These are phyloP conservation scores for Volucella inanis DNA, from an alignment of 2,888 invertebrate genomes.

Conservation along the genomic window DNA sequence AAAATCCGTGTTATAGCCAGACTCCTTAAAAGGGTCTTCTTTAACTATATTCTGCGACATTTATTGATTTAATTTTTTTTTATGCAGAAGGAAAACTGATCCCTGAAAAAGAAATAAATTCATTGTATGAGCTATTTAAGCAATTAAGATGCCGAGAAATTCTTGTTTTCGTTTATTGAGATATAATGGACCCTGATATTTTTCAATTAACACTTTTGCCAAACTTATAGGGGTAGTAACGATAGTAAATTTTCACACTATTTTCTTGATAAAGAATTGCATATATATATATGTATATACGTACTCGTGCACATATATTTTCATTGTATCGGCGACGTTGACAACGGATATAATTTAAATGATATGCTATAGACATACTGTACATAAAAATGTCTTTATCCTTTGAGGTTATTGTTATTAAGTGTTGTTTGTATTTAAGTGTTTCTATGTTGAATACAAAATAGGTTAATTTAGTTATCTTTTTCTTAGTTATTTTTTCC, in stretches of 20 bases:
- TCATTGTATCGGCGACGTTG: conserved; percentile 51
- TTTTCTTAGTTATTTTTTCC: too few relatives aligned
- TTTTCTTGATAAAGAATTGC: conserved; percentile 40
- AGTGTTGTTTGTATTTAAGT: background rate
- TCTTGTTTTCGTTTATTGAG: conserved; percentile 49
- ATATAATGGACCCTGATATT: conserved; percentile 75
- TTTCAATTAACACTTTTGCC: conserved; percentile 76
- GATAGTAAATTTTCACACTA: conserved; percentile 66
- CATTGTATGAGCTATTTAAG: conserved; percentile 46
- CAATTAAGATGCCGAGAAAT: conserved; percentile 51
- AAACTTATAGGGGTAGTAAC: conserved; percentile 72
- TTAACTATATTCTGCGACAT: conserved; percentile 17
- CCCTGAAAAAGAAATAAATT: conserved; percentile 61
- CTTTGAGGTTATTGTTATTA: conserved; percentile 32
- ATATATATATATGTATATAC: background rate
- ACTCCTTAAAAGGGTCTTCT: background rate
- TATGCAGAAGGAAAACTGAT: conserved; percentile 24
- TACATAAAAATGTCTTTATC: too few relatives aligned
- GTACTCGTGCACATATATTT: conserved; percentile 16
- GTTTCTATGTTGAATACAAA: too few relatives aligned
- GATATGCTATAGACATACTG: background rate
- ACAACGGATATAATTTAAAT: conserved; percentile 68
- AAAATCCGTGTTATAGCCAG: conserved; percentile 26
- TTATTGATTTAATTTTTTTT: background rate
- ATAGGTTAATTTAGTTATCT: too few relatives aligned